Evolutionary conservation across 2,113 vertebrate species (phyloP).

Genomic region (Willisornis vidua): DNA sequence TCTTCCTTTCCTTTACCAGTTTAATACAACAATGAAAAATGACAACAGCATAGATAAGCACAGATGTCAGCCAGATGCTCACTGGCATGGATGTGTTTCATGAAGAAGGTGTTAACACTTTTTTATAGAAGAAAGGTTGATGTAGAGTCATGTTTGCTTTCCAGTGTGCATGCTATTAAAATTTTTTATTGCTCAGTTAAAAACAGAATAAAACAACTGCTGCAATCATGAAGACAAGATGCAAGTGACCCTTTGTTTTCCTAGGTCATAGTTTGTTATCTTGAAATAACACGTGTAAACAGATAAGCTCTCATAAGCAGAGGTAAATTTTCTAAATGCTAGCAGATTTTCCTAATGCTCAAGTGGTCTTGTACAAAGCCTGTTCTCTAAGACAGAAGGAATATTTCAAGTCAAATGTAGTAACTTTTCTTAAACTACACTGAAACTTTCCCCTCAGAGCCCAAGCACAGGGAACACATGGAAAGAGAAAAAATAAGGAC

Average conservation of each 20-base stretch:
- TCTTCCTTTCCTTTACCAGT: neutral
- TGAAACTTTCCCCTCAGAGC: neutral
- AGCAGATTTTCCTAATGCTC: neutral
- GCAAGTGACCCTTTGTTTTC: constrained; percentile 43
- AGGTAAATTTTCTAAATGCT: neutral
- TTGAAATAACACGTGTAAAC: accelerated
- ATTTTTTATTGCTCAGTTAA: neutral
- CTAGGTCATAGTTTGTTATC: neutral
- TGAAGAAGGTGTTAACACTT: constrained; percentile 18
- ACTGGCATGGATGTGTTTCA: constrained; percentile 25
- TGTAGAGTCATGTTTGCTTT: neutral
- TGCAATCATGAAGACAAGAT: constrained; percentile 16
- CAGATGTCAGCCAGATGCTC: constrained; percentile 54
- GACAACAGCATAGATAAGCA: constrained; percentile 28
- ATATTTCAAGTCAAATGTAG: neutral
- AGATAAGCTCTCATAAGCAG: accelerated
- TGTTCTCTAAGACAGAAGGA: neutral
- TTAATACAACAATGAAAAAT: constrained; percentile 53
- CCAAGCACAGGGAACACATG: neutral
- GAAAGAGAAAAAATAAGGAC: neutral
- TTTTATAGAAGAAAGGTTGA: neutral
- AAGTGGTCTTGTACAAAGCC: neutral
- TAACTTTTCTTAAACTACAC: neutral
- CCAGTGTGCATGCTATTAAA: neutral
- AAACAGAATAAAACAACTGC: neutral